Evolutionary conservation across 2,113 vertebrate genomes (phyloP), one percentile per base, ranked within the genome.

Genomic region (Oryzias melastigma): DNA sequence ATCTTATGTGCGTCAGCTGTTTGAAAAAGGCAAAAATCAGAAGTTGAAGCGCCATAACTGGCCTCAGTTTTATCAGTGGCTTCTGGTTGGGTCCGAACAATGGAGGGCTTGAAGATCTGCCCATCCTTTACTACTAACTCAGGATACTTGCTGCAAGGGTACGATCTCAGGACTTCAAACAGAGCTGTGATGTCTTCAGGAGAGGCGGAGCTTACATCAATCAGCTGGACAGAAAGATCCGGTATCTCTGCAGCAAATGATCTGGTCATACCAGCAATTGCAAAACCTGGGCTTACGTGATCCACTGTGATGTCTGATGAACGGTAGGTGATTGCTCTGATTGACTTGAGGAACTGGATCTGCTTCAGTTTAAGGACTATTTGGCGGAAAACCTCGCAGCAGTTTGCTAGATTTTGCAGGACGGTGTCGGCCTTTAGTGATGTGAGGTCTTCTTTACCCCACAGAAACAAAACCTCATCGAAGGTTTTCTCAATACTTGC

Each of bases 391-490:
- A 82, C 83, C 72, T 95, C 93, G 73, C 93, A 95, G 71, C 86
- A 94, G 57, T 58, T 90, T 3, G 83, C 74, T 70, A 93, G 3
- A 45, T 85, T 84, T 49, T 90, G 80, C 20, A 94, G 73, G 48
- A 90, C 52, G 52, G 57, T 74, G 8, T 85, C 65, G 44, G 92
- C 75, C 45, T 68, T 50, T 4, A 65, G 6, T 19, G 87, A 83
- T 0, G 74, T 84, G 15, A 93, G 49, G 58, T 92, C 90, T 64
- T 91, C 83, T 68, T 90, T 83, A 43, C 93, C 91, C 93, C 94
- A 95, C 74, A 95, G 56, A 74, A 94, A 95, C 25, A 95, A 85
- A 45, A 95, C 65, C 50, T 94, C 92, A 27, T 92, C 73, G 60
- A 91, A 94, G 40, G 76, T 83, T 54, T 81, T 69, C 51, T 68